Evolutionary conservation across 2,113 vertebrate genomes (phyloP).

Genomic region (Apteryx mantelli): DNA sequence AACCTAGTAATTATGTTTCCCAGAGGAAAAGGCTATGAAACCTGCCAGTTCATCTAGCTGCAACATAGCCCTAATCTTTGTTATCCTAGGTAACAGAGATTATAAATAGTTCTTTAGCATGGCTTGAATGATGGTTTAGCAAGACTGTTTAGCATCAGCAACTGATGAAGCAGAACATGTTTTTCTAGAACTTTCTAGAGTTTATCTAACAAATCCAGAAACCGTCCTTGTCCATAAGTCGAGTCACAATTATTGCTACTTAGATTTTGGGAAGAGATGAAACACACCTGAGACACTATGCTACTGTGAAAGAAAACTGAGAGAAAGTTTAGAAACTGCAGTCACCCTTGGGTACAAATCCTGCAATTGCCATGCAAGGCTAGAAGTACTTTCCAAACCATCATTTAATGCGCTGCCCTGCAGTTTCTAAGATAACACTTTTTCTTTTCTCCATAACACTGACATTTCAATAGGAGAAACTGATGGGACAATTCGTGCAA

Average conservation of each 20-base stretch:
- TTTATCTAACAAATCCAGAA: neutral
- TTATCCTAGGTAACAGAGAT: neutral
- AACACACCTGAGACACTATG: neutral
- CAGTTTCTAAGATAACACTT: neutral
- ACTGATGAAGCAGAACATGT: neutral
- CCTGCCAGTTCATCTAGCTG: neutral
- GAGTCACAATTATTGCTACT: neutral
- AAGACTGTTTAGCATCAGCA: neutral
- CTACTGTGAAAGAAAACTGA: neutral
- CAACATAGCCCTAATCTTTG: neutral
- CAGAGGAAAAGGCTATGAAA: neutral
- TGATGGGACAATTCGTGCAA: neutral
- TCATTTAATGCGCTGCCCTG: neutral
- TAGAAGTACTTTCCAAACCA: neutral
- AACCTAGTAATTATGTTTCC: neutral
- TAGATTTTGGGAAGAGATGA: neutral
- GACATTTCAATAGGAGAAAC: neutral
- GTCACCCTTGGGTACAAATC: neutral
- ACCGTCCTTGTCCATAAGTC: neutral
- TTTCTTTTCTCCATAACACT: neutral
- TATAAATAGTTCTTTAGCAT: neutral
- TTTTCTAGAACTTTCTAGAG: neutral
- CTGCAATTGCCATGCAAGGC: neutral
- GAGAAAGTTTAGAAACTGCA: neutral
- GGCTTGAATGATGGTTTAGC: neutral